Evolutionary conservation across 2,888 invertebrate genomes (phyloP).

Genomic region (Rhorus exstirpatorius): DNA sequence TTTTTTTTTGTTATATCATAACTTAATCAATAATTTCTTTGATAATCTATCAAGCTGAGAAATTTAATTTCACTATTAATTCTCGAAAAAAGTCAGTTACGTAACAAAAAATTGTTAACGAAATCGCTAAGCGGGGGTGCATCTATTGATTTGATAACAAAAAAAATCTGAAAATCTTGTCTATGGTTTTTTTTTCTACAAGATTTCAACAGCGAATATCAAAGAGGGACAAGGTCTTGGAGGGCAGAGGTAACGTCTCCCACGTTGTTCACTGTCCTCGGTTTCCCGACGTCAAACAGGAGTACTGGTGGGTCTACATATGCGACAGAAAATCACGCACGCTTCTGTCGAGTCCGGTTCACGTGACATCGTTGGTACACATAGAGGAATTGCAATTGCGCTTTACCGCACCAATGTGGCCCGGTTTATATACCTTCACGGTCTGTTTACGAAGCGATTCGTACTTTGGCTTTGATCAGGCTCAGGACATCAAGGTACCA

Average conservation of each 20-base stretch:
- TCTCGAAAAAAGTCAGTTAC: too few relatives aligned
- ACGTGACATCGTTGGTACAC: slow-evolving; percentile 96
- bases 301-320: slow-evolving; percentile 99
- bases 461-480: slow-evolving; percentile 98
- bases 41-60: too few relatives aligned
- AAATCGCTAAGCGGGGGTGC: too few relatives aligned
- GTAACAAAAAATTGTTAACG: too few relatives aligned
- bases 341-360: slow-evolving; percentile 96
- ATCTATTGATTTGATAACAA: too few relatives aligned
- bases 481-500: slow-evolving; percentile 94
- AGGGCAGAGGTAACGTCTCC: slow-evolving; percentile 97
- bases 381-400: slow-evolving; percentile 95
- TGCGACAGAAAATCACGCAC: slow-evolving; percentile 97
- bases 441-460: slow-evolving; percentile 97
- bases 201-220: slow-evolving; percentile 94
- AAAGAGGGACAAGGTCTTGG: slow-evolving; percentile 94
- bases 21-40: too few relatives aligned
- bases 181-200: too few relatives aligned
- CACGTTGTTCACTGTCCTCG: slow-evolving; percentile 99
- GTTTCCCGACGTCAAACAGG: slow-evolving; percentile 98
- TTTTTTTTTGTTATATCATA: too few relatives aligned
- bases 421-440: slow-evolving; percentile 96
- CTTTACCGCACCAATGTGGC: slow-evolving; percentile 98
- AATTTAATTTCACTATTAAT: too few relatives aligned
- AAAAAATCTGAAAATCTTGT: too few relatives aligned